phyloP scores from a whole-genome alignment of 92 coral and sea anemone genomes.

The Porites cylindrica region DNA sequence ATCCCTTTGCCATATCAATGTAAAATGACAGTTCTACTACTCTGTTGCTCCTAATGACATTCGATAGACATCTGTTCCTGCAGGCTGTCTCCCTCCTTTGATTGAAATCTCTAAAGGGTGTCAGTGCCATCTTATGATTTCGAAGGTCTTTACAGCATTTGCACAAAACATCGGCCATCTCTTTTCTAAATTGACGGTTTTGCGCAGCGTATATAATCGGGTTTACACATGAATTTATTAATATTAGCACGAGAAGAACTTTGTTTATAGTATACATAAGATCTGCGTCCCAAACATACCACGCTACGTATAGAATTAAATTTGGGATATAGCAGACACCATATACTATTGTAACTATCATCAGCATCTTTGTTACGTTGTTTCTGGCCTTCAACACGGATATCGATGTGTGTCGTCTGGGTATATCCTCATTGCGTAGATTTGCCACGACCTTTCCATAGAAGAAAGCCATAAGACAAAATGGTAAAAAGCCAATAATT shows the following conservation, averaged over 20 bases:
- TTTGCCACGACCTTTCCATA: conserved; percentile 20
- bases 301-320: conserved; percentile 21
- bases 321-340: conserved; percentile 48
- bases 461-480: conserved; percentile 28
- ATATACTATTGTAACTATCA: conserved; percentile 33
- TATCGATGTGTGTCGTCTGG: background rate
- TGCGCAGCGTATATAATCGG: conserved; percentile 38
- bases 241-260: conserved; percentile 16
- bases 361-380: conserved; percentile 35
- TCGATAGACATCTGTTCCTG: background rate
- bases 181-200: conserved; percentile 12
- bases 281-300: background rate
- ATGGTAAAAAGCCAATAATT: conserved; percentile 32
- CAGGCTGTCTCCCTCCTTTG: too few relatives aligned
- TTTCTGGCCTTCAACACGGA: conserved; percentile 18
- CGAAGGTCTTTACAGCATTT: background rate
- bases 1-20: too few relatives aligned
- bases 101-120: too few relatives aligned
- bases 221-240: conserved; percentile 37
- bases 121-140: background rate
- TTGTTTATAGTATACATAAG: conserved; percentile 23
- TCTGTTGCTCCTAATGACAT: background rate
- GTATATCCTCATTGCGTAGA: conserved; percentile 4
- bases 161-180: background rate
- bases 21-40: background rate